Evolutionary conservation across 2,888 invertebrate genomes (phyloP), one percentile per base, ranked within the genome.

Genomic region (Plebejus argus): DNA sequence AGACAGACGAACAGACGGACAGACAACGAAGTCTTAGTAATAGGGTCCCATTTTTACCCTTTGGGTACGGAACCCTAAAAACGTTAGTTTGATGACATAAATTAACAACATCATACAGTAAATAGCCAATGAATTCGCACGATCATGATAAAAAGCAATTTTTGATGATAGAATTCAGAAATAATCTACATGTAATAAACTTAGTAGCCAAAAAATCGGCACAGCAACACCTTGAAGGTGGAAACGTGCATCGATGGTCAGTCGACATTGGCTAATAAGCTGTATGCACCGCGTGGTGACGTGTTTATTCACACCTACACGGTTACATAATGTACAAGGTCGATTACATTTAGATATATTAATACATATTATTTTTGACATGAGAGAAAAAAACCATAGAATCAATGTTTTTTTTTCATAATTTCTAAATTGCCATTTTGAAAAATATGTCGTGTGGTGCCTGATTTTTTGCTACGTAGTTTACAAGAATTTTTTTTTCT

Each of bases 181-280:
- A 28, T 35, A 35, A 35, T 6, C 35, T 35, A 35, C 35, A 39
- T 8, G 8, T 39, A 45, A 23, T 23, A 33, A 12, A 28, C 28
- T 28, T 7, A 1, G 66, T 18, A 18, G 28, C 5, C 28, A 66
- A 66, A 66, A 23, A 66, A 33, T 28, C 15, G 18, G 66, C 28
- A 66, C 66, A 10, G 28, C 15, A 20, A 18, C 15, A 33, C 66
- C 66, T 66, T 66, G 61, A 61, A 61, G 28, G 20, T 61, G 5
- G 15, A 66, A 66, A 33, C 28, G 4, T 61, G 61, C 61, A 66
- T 66, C 28, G 66, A 66, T 33, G 28, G 23, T 23, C 78, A 70
- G 18, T 76, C 78, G 78, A 76, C 78, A 78, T 76, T 78, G 76
- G 76, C 78, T 76, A 76, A 78, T 78, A 78, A 78, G 76, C 74